Evolutionary conservation across 2,797 vertebrate species (phyloP).

Genomic region (Gymnodraco acuticeps): DNA sequence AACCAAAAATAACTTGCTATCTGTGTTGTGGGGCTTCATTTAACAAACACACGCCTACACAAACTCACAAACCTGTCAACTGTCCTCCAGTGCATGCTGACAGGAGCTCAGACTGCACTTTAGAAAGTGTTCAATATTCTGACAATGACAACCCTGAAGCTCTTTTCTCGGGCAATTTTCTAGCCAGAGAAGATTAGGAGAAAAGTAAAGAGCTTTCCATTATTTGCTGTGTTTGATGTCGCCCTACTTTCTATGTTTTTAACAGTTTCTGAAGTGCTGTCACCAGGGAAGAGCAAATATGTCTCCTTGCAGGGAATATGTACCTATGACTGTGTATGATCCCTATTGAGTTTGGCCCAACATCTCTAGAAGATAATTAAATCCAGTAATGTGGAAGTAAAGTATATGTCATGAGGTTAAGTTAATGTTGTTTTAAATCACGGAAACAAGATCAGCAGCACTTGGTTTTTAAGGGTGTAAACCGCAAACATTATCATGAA

Average conservation of each 20-base stretch:
- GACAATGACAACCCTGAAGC: constrained; percentile 36
- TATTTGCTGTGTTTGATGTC: constrained; percentile 56
- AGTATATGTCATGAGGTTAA: no score
- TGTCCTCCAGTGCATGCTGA: neutral
- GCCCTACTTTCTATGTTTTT: constrained; percentile 44
- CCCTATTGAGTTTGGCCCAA: neutral
- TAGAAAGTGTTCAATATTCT: constrained; percentile 38
- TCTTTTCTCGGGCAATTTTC: constrained; percentile 15
- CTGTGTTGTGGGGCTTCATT: constrained; percentile 6
- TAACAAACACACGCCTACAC: neutral
- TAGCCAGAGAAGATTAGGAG: constrained; percentile 43
- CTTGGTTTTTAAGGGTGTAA: no score
- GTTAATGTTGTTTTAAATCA: no score
- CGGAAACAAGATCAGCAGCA: no score
- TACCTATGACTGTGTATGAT: neutral
- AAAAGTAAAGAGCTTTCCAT: constrained; percentile 45
- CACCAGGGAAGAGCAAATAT: constrained; percentile 6
- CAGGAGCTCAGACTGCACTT: constrained; percentile 30
- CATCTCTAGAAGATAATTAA: no score
- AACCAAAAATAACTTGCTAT: neutral
- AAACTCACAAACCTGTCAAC: constrained; percentile 4
- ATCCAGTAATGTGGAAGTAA: no score
- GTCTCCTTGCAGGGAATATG: neutral
- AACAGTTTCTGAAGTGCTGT: constrained; percentile 21
- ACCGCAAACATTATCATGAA: no score